phyloP scores from a whole-genome alignment of 2,797 vertebrate species.

The Nyctibius grandis region DNA sequence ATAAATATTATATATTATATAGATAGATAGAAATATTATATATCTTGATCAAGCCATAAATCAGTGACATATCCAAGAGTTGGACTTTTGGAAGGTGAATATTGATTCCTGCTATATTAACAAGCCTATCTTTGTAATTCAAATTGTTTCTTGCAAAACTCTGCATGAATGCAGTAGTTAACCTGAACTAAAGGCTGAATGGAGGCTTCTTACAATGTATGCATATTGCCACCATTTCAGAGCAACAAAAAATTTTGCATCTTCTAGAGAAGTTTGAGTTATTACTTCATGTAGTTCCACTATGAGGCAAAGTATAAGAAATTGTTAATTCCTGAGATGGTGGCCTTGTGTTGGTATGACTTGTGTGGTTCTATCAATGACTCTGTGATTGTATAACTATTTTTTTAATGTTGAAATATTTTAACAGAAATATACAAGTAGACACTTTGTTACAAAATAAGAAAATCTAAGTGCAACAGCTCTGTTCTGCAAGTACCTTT shows the following conservation, averaged over 20 bases:
- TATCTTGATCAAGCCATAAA: not conserved
- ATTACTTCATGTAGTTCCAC: not conserved
- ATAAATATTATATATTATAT: not conserved
- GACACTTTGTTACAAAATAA: not conserved
- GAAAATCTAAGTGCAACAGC: not conserved
- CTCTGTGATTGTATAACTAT: not conserved
- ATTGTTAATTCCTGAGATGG: not conserved
- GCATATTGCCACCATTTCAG: not conserved
- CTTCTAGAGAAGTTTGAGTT: not conserved
- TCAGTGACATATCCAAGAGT: not conserved
- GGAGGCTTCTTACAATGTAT: not conserved
- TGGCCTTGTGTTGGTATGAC: not conserved
- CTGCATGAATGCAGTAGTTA: not conserved
- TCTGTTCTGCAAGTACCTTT: not conserved
- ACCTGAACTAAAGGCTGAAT: not conserved
- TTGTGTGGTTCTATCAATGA: not conserved
- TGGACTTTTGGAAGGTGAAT: not conserved
- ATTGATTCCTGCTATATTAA: not conserved
- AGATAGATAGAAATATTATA: not conserved
- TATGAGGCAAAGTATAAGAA: not conserved
- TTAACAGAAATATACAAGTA: not conserved
- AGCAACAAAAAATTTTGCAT: not conserved
- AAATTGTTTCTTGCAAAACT: not conserved
- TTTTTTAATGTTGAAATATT: not conserved
- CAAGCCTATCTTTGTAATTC: not conserved